Conservation (phyloP, 1,140 invertebrate species). For the Bicyclus anynana region DNA sequence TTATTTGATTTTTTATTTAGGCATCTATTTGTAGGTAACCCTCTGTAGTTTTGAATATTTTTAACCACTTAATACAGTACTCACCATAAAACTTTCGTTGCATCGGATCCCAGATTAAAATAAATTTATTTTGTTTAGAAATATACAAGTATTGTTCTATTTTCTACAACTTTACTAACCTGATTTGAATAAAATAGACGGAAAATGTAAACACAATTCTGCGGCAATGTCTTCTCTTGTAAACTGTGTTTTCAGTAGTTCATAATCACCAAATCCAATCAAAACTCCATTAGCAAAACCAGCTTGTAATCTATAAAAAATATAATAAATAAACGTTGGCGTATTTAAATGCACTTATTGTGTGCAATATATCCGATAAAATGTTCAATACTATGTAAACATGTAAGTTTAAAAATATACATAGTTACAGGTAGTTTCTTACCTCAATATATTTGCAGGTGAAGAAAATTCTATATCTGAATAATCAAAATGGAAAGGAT, state of each 20-base stretch:
- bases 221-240: slow-evolving; percentile 23
- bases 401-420: background rate
- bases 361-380: no score
- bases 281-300: slow-evolving; percentile 20
- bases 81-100: no score
- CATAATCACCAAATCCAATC: slow-evolving; percentile 29
- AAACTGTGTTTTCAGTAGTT: slow-evolving; percentile 21
- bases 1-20: no score
- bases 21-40: no score
- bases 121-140: no score
- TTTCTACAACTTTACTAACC: no score
- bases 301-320: slow-evolving; percentile 28
- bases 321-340: background rate
- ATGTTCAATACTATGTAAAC: background rate
- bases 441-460: slow-evolving; percentile 13
- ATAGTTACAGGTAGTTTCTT: background rate
- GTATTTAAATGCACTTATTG: background rate
- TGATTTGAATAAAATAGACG: slow-evolving; percentile 21
- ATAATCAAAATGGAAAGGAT: slow-evolving; percentile 37
- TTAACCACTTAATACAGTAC: no score
- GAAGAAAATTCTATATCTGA: slow-evolving; percentile 5
- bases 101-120: no score
- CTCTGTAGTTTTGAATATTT: no score
- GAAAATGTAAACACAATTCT: slow-evolving; percentile 25
- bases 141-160: no score